phyloP scores from a whole-genome alignment of 1,140 invertebrate genomes.

The Cheumatopsyche charites region DNA sequence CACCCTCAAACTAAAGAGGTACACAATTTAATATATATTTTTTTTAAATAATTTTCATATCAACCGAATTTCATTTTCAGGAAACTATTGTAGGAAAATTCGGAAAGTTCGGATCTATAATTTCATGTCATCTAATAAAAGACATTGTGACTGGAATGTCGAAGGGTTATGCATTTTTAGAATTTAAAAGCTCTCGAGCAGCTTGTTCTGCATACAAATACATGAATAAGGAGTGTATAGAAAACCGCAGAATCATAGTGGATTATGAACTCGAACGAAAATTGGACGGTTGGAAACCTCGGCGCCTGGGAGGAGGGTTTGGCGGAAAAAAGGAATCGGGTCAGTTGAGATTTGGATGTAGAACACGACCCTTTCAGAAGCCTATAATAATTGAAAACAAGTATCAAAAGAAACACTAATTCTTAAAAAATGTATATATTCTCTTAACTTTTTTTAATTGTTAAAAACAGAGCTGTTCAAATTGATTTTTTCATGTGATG shows the following conservation, averaged over 20 bases:
- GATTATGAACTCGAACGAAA: constrained; percentile 70
- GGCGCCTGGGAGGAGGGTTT: constrained; percentile 85
- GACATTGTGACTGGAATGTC: constrained; percentile 85
- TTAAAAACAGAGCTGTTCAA: not conserved
- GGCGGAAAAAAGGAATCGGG: constrained; percentile 88
- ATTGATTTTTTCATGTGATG: not conserved
- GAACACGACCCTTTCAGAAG: constrained; percentile 74
- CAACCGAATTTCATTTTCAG: constrained; percentile 50
- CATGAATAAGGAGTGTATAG: constrained; percentile 63
- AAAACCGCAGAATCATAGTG: constrained; percentile 70
- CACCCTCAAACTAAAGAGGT: constrained; percentile 72
- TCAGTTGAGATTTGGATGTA: constrained; percentile 85
- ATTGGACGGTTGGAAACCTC: constrained; percentile 81
- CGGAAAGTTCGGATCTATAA: constrained; percentile 70
- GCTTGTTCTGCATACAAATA: constrained; percentile 67
- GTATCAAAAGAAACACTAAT: not conserved
- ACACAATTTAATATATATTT: constrained; percentile 10
- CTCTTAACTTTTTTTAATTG: not conserved
- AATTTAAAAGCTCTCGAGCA: constrained; percentile 70
- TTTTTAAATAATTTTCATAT: constrained; percentile 7
- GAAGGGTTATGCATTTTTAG: constrained; percentile 85
- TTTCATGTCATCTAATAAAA: constrained; percentile 71
- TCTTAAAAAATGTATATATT: not conserved
- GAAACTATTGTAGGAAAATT: constrained; percentile 67
- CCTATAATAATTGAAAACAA: constrained; percentile 58